Percentiles rank a stretch among this genome's conserved stretches.
Evolutionary conservation across 2,797 vertebrate species (phyloP).

Genomic region (Sebastes itinus): DNA sequence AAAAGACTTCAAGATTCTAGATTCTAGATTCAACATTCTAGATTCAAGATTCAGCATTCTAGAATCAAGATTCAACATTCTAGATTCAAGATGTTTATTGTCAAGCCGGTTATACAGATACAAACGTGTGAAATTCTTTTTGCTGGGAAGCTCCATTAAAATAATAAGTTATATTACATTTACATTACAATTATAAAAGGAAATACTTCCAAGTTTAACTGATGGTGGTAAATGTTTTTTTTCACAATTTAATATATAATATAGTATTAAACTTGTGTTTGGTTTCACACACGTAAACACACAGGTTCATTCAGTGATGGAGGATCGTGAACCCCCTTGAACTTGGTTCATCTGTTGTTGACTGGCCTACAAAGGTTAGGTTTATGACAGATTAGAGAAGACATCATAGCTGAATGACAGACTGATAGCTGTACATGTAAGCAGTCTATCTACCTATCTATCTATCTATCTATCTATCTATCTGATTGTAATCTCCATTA

Average conservation of each 20-base stretch:
- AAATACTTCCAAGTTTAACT: not conserved
- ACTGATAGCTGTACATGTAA: not conserved
- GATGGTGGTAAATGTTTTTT: not conserved
- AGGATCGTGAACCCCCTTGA: conserved; percentile 35
- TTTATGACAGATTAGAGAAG: conserved; percentile 38
- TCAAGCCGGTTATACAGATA: too few relatives aligned
- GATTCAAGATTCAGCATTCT: too few relatives aligned
- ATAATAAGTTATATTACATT: too few relatives aligned
- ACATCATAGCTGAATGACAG: conserved; percentile 21
- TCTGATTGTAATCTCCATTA: too few relatives aligned
- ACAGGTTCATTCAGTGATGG: not conserved
- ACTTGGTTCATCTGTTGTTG: conserved; percentile 30
- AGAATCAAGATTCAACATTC: too few relatives aligned
- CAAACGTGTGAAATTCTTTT: too few relatives aligned
- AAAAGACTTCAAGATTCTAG: not conserved
- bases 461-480: too few relatives aligned
- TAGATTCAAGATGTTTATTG: too few relatives aligned
- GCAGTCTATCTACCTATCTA: too few relatives aligned
- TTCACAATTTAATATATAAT: not conserved
- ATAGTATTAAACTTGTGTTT: not conserved
- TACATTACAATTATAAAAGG: too few relatives aligned
- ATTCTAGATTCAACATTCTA: too few relatives aligned
- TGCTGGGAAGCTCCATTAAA: too few relatives aligned
- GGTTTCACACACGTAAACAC: not conserved
- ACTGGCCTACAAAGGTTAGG: conserved; percentile 28